Evolutionary conservation across 2,888 invertebrate genomes (phyloP), one percentile per base, ranked within the genome.

Genomic region (Eremobia ochroleuca): DNA sequence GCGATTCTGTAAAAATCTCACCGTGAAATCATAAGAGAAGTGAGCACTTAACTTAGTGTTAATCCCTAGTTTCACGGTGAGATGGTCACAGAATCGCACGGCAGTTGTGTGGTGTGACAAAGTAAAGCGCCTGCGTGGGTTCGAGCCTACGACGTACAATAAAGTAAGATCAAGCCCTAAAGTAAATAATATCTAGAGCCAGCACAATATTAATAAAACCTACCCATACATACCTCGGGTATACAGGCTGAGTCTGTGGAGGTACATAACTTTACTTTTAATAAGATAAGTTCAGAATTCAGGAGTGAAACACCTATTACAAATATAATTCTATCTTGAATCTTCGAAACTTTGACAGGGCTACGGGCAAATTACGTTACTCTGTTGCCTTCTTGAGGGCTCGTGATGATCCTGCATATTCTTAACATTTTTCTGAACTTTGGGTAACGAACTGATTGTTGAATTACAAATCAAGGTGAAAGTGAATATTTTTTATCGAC

Each of bases 121-220:
- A 46, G 18, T 46, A 5, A 46, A 6, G 18, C 18, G 46, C 46
- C 46, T 46, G 46, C 0, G 18, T 46, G 18, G 18, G 18, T 46
- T 46, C 6, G 6, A 46, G 2, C 1, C 18, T 6, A 46, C 18
- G 46, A 46, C 18, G 6, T 46, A 46, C 46, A 46, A 62, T 62
- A 70, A 79, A 70, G 4, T 37, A 40, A n/a, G 18, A 31, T n/a
- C 2, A 72, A 58, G 15, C 2, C 49, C 15, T 9, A 40, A 40
- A 55, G 40, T 64, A 80, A 78, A 79, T 55, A 6, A 43, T 46
- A 46, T 37, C 31, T 67, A 34, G 21, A n/a, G 6, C 37, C 46
- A 52, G 28, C 28, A 64, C 21, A 61, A 69, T 79, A 79, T 79
- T 52, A 77, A 43, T 69, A 40, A 61, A 80, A 55, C 31, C 21